Conservation (phyloP, 2,888 invertebrate species). For the Strigamia transsilvanica region DNA sequence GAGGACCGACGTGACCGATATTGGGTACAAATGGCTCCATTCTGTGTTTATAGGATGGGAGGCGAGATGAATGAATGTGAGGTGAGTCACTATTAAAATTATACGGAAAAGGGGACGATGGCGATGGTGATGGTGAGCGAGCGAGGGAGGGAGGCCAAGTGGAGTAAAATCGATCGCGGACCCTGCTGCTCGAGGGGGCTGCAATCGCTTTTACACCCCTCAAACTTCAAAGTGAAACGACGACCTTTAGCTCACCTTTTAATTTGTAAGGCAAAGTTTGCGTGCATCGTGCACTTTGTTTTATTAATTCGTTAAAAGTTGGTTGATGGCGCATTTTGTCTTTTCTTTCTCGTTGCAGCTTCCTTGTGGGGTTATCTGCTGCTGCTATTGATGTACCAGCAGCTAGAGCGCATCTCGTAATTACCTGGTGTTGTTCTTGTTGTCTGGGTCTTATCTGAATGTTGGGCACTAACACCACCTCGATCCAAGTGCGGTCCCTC, state of each 20-base stretch:
- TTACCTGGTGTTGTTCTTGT: conserved; percentile 37
- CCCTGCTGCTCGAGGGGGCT: background rate
- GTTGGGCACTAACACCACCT: background rate
- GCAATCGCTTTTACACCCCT: background rate
- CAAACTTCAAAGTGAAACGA: conserved; percentile 22
- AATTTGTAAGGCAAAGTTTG: conserved; percentile 46
- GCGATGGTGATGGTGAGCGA: too few species aligned
- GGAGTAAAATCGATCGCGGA: background rate
- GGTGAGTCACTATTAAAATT: conserved; percentile 49
- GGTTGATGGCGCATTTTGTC: background rate
- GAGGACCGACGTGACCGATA: conserved; percentile 19
- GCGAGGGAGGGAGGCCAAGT: background rate
- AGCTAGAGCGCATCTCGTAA: background rate
- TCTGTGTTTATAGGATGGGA: conserved; percentile 4
- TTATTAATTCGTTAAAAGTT: background rate
- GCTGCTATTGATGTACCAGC: conserved; percentile 36
- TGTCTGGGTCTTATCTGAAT: conserved; percentile 24
- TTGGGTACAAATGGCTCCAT: conserved; percentile 28
- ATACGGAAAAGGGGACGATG: background rate
- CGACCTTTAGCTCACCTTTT: conserved; percentile 25
- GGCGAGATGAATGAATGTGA: conserved; percentile 12
- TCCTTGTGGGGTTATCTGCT: background rate
- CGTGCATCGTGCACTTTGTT: background rate
- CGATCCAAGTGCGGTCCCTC: conserved; percentile 3
- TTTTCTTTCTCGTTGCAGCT: background rate